These are phyloP conservation scores for Pterostichus madidus DNA, from an alignment of 2,888 invertebrate genomes.

Conservation along the genomic window DNA sequence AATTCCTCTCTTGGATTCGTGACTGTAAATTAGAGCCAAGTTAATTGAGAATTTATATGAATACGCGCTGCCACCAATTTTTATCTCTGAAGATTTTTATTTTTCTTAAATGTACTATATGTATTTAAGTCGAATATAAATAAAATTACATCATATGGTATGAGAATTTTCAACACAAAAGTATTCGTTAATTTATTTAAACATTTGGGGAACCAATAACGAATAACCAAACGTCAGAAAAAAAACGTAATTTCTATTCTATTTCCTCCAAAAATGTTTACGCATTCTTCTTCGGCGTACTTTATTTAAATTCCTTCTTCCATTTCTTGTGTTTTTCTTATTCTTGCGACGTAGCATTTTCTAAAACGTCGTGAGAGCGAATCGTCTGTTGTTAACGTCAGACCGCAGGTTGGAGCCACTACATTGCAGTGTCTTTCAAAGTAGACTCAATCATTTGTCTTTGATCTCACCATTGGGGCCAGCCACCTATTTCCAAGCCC, in stretches of 20 bases:
- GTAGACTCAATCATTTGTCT: conserved; percentile 53
- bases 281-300: conserved; percentile 34
- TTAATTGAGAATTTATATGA: too few relatives aligned
- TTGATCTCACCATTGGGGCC: conserved; percentile 35
- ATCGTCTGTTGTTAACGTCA: conserved; percentile 5
- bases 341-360: conserved; percentile 42
- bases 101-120: too few relatives aligned
- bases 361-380: conserved; percentile 21
- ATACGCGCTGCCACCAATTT: too few relatives aligned
- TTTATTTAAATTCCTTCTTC: conserved; percentile 49
- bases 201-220: neutral
- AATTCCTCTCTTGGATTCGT: too few relatives aligned
- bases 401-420: neutral
- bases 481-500: neutral
- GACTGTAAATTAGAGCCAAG: too few relatives aligned
- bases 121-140: too few relatives aligned
- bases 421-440: too few relatives aligned
- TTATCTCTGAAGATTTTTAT: too few relatives aligned
- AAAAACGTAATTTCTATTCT: conserved; percentile 39
- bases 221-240: neutral
- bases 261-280: conserved; percentile 42
- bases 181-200: neutral
- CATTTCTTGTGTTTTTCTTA: conserved; percentile 39
- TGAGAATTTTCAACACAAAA: neutral
- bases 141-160: neutral